These are phyloP conservation scores for Percopsis transmontana DNA, from an alignment of 2,113 vertebrate species.

Conservation along the genomic window DNA sequence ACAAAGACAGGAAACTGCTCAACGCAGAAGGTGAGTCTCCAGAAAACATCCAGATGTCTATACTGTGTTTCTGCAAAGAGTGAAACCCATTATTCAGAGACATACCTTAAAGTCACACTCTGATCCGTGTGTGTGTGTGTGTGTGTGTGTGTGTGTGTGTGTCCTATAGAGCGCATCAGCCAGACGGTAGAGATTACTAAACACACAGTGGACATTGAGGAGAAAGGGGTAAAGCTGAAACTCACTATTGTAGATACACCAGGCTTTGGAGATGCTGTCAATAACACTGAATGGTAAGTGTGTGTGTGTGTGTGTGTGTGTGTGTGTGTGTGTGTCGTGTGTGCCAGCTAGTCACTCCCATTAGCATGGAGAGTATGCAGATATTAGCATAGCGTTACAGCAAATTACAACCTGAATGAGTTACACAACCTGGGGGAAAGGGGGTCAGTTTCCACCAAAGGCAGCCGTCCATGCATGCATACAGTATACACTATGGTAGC, in stretches of 20 bases:
- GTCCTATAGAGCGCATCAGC: constrained; percentile 83
- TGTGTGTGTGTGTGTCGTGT: too few species aligned
- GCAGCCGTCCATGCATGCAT: too few species aligned
- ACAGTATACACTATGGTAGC: neutral
- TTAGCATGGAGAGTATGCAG: too few species aligned
- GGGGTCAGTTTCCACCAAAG: too few species aligned
- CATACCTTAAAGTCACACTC: neutral
- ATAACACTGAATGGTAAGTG: constrained; percentile 70
- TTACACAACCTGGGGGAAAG: too few species aligned
- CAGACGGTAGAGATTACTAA: constrained; percentile 92
- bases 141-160: neutral
- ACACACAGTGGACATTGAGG: constrained; percentile 90
- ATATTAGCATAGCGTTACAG: too few species aligned
- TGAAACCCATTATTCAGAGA: neutral
- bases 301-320: constrained; percentile 33
- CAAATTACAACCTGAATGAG: too few species aligned
- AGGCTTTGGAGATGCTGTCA: constrained; percentile 74
- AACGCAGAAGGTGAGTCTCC: constrained; percentile 74
- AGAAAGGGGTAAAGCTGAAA: constrained; percentile 75
- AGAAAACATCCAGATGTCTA: constrained; percentile 14
- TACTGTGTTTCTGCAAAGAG: neutral
- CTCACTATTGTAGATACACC: constrained; percentile 75
- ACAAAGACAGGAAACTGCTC: constrained; percentile 73
- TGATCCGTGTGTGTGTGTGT: neutral
- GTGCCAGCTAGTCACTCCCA: too few species aligned